Evolutionary conservation across 2,113 vertebrate species (phyloP), one percentile per base, ranked within the genome.

Genomic region (Chaetodon trifascialis): DNA sequence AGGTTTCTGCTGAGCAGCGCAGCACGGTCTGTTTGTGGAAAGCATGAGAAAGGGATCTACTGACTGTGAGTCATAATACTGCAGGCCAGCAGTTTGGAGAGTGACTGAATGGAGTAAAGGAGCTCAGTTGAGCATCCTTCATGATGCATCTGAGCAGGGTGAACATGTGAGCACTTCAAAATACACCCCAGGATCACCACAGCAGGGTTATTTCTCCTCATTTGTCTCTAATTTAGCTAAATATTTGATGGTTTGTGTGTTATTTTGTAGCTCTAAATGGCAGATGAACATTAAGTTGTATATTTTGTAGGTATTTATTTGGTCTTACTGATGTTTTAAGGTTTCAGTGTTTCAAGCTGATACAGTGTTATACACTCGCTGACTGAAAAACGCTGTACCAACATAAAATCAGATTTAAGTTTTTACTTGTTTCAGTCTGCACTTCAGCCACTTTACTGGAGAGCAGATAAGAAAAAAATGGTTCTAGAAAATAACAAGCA

Each of bases 11-110:
- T 40, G 34, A 23, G 5, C 12, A 23, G 30, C 30, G 3, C 30
- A 30, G 30, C 30, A 3, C 30, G 30, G 30, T 3, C 30, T 30
- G 30, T 30, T 30, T 30, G 30, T 30, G 30, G 30, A 30, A 30
- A 3, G 30, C 30, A 30, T 30, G 30, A 30, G 30, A 30, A 30
- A 30, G 30, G n/a, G 30, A 30, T 30, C 30, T 30, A 30, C 30
- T 30, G 30, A 30, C 25, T 62, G 67, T 51, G 36, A 30, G 30
- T 76, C 59, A 76, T 47, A 17, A 46, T 21, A 54, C 16, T 59
- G 59, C 78, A 76, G 52, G 23, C 15, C 66, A 76, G 44, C 59
- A 71, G n/a, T 51, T 9, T 85, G 42, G 5, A 80, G 25, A 44
- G 42, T 40, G 34, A 79, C 52, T 62, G 63, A 72, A 30, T 30